Conservation (phyloP, 1,140 invertebrate genomes). For the Drusus annulatus region DNA sequence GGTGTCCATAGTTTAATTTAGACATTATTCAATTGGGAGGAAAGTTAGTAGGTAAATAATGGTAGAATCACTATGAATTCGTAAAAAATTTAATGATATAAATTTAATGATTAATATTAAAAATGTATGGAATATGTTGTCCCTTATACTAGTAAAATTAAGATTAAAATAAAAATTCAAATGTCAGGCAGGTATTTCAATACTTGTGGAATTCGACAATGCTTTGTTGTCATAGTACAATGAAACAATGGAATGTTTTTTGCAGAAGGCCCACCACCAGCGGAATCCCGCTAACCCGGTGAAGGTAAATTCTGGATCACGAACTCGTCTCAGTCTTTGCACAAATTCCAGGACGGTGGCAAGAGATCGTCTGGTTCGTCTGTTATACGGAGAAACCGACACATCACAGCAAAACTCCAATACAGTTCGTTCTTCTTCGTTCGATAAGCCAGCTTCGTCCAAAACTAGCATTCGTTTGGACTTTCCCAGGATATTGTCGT, state of each 20-base stretch:
- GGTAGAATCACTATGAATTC: neutral
- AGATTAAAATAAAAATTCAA: constrained; percentile 10
- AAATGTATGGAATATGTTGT: neutral
- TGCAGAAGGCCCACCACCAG: constrained; percentile 89
- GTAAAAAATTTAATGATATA: constrained; percentile 28
- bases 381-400: constrained; percentile 80
- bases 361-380: constrained; percentile 80
- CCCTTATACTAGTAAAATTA: constrained; percentile 6
- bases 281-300: constrained; percentile 79
- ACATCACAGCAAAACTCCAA: constrained; percentile 84
- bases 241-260: constrained; percentile 81
- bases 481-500: constrained; percentile 86
- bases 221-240: constrained; percentile 47
- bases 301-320: constrained; percentile 78
- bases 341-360: constrained; percentile 78
- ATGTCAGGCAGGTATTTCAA: constrained; percentile 28
- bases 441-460: constrained; percentile 77
- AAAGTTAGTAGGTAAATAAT: too few species aligned
- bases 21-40: too few species aligned
- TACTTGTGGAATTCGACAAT: constrained; percentile 26
- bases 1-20: too few species aligned
- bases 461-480: constrained; percentile 83
- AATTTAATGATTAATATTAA: constrained; percentile 16
- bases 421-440: constrained; percentile 76
- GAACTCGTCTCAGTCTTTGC: constrained; percentile 73